Percentiles rank a stretch among this genome's conserved stretches.
Conservation (phyloP, 2,797 vertebrate species). For the Sebastiscus tertius region DNA sequence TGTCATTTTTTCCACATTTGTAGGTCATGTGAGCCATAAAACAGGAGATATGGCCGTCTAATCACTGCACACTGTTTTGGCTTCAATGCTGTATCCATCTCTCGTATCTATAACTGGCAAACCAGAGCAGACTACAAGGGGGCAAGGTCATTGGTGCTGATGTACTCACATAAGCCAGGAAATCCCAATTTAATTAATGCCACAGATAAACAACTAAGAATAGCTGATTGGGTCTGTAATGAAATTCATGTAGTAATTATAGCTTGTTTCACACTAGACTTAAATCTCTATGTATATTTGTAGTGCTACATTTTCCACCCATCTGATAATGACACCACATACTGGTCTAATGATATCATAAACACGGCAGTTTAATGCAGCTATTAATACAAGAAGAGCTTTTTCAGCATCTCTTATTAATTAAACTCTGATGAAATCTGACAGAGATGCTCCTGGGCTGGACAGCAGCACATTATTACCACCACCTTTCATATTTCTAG, state of each 20-base stretch:
- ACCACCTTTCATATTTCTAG: conserved; percentile 66
- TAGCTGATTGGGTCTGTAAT: conserved; percentile 35
- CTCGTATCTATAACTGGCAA: neutral
- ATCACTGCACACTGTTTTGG: conserved; percentile 5
- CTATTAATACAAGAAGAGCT: conserved; percentile 62
- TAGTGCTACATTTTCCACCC: conserved; percentile 70
- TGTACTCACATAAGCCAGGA: neutral
- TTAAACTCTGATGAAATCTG: conserved; percentile 70
- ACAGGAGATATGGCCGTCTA: neutral
- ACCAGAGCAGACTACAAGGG: neutral
- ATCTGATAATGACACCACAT: conserved; percentile 69
- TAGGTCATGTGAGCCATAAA: conserved; percentile 29
- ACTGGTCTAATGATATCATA: conserved; percentile 76
- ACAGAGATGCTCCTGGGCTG: conserved; percentile 59
- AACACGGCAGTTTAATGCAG: conserved; percentile 58
- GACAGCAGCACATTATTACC: conserved; percentile 60
- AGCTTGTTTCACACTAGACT: conserved; percentile 57
- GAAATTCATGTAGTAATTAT: conserved; percentile 62
- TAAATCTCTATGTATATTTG: conserved; percentile 64
- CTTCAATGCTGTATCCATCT: neutral
- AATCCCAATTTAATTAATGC: conserved; percentile 27
- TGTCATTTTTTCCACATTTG: conserved; percentile 3
- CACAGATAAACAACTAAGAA: conserved; percentile 29
- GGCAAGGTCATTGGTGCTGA: neutral
- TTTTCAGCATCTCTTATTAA: conserved; percentile 71